phyloP scores from a whole-genome alignment of 35 echinoderm and acorn worm genomes.

The Heliocidaris tuberculata region DNA sequence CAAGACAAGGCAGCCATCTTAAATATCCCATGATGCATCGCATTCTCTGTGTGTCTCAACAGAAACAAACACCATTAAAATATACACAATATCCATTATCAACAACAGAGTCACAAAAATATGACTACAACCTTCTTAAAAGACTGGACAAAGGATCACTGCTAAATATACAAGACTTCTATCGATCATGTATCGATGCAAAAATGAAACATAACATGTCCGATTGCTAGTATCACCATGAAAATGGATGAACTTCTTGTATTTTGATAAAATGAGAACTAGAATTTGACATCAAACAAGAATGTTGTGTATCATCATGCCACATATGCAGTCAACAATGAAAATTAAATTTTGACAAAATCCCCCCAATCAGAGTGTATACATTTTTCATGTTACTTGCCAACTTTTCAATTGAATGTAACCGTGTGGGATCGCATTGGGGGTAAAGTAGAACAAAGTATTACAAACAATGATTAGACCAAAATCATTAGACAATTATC shows the following conservation, averaged over 20 bases:
- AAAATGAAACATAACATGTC: not conserved
- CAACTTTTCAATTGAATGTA: not conserved
- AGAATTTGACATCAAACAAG: not conserved
- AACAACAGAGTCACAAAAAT: not conserved
- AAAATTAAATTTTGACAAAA: not conserved
- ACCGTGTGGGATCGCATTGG: not conserved
- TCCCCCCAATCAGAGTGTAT: not conserved
- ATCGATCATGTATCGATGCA: not conserved
- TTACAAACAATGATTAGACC: not conserved
- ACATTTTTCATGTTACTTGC: not conserved
- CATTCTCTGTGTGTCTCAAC: not conserved
- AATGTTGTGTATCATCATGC: not conserved
- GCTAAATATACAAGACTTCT: not conserved
- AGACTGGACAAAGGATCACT: too few relatives aligned
- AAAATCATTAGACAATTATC: not conserved
- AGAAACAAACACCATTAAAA: not conserved
- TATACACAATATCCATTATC: not conserved
- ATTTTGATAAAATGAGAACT: not conserved
- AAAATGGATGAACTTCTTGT: not conserved
- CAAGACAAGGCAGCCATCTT: not conserved
- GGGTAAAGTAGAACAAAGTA: not conserved
- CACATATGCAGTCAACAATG: not conserved
- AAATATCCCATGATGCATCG: conserved; percentile 4
- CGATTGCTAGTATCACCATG: not conserved
- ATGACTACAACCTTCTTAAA: not conserved